These are phyloP conservation scores for Troides aeacus DNA, from an alignment of 2,888 invertebrate species.

Conservation along the genomic window DNA sequence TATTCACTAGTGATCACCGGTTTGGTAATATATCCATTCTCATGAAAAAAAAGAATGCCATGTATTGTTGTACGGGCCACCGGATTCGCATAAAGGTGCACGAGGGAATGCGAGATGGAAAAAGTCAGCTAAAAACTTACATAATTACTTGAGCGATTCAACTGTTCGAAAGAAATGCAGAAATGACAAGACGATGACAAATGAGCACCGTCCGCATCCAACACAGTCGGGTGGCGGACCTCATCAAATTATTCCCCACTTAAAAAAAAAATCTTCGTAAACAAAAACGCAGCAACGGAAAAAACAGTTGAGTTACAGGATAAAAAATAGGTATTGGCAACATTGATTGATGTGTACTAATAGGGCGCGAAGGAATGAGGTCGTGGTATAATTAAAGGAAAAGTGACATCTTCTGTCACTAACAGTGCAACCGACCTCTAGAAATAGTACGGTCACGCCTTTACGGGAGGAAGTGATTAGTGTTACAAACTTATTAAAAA, in stretches of 20 bases:
- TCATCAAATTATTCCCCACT: conserved; percentile 80
- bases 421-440: conserved; percentile 62
- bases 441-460: conserved; percentile 77
- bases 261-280: conserved; percentile 78
- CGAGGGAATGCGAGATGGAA: conserved; percentile 49
- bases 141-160: conserved; percentile 77
- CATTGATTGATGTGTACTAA: conserved; percentile 81
- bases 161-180: conserved; percentile 77
- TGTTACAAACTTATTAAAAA: conserved; percentile 76
- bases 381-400: conserved; percentile 75
- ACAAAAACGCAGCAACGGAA: conserved; percentile 73
- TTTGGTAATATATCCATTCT: conserved; percentile 6
- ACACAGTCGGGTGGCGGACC: conserved; percentile 78
- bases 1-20: conserved; percentile 2
- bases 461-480: conserved; percentile 76
- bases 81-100: conserved; percentile 37
- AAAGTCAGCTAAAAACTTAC: conserved; percentile 71
- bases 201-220: conserved; percentile 74
- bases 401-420: conserved; percentile 79
- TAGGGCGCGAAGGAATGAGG: conserved; percentile 80
- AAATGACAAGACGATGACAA: conserved; percentile 81
- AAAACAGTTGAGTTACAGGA: conserved; percentile 65
- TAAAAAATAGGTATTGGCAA: conserved; percentile 81
- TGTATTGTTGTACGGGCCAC: conserved; percentile 36
- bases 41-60: conserved; percentile 34